Conservation (phyloP, 2,113 vertebrate species). For the Xiphophorus couchianus region DNA sequence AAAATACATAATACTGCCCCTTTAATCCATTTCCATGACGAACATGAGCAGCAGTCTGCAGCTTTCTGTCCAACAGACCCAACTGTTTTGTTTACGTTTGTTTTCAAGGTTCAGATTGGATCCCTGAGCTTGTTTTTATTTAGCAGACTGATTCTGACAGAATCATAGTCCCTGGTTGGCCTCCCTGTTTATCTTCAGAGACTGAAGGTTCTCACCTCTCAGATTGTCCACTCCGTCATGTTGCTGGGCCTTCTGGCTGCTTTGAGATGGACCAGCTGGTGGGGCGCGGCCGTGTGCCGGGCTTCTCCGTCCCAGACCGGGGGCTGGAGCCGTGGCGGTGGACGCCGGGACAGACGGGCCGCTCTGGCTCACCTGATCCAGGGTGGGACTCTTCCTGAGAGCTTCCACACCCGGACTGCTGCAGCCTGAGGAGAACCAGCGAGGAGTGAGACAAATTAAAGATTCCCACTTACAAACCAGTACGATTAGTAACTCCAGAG, state of each 20-base stretch:
- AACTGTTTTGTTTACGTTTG: not conserved
- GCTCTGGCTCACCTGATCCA: slow-evolving; percentile 87
- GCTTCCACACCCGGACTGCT: slow-evolving; percentile 89
- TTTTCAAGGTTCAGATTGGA: no score
- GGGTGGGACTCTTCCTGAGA: slow-evolving; percentile 88
- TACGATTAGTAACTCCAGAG: not conserved
- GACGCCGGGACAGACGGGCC: slow-evolving; percentile 75
- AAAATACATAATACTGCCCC: no score
- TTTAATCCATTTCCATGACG: no score
- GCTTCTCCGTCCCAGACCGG: slow-evolving; percentile 84
- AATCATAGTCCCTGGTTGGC: no score
- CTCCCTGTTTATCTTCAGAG: no score
- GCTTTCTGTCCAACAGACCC: slow-evolving; percentile 14
- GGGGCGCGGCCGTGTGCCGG: slow-evolving; percentile 69
- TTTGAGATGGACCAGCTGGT: slow-evolving; percentile 24
- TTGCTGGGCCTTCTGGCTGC: slow-evolving; percentile 74
- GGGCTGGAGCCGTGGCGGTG: slow-evolving; percentile 67
- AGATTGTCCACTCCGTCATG: slow-evolving; percentile 84
- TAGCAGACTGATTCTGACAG: no score
- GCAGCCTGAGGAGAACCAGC: slow-evolving; percentile 75
- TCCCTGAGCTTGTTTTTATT: no score
- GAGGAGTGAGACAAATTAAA: slow-evolving; percentile 23
- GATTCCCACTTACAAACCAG: not conserved
- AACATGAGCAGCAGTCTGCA: no score
- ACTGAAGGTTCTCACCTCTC: slow-evolving; percentile 80